Conservation (phyloP, 2,797 vertebrate species). For the Phataginus tetradactyla region DNA sequence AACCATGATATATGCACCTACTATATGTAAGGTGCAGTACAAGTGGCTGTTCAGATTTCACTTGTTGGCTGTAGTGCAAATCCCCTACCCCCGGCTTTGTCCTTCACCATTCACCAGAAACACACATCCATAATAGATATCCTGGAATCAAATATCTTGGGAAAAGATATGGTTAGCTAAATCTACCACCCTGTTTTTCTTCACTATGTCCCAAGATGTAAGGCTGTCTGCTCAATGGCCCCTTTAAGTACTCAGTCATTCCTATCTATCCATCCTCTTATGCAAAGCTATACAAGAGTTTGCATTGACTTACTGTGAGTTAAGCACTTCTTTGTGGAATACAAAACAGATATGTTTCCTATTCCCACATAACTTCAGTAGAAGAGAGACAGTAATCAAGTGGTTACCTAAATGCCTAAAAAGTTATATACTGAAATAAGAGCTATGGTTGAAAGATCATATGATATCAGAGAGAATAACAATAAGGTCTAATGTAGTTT, state of each 20-base stretch:
- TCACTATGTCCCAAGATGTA: not conserved
- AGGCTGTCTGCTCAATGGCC: not conserved
- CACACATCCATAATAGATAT: not conserved
- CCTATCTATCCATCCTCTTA: not conserved
- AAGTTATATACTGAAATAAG: not conserved
- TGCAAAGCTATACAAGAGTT: not conserved
- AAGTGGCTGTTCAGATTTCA: not conserved
- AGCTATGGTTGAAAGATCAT: not conserved
- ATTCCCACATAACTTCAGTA: not conserved
- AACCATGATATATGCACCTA: not conserved
- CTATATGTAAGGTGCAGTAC: not conserved
- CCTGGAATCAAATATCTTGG: not conserved
- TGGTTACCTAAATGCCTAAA: not conserved
- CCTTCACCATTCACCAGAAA: not conserved
- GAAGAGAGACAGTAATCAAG: not conserved
- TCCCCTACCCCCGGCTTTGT: too few species aligned
- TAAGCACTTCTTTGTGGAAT: not conserved
- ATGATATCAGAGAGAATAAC: not conserved
- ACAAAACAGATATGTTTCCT: not conserved
- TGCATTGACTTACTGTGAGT: not conserved
- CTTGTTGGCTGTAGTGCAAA: not conserved
- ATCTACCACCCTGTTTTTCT: not conserved
- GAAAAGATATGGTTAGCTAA: not conserved
- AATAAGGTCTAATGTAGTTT: not conserved
- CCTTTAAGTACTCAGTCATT: not conserved